Evolutionary conservation across 2,888 invertebrate species (phyloP).

Genomic region (Aelia acuminata): DNA sequence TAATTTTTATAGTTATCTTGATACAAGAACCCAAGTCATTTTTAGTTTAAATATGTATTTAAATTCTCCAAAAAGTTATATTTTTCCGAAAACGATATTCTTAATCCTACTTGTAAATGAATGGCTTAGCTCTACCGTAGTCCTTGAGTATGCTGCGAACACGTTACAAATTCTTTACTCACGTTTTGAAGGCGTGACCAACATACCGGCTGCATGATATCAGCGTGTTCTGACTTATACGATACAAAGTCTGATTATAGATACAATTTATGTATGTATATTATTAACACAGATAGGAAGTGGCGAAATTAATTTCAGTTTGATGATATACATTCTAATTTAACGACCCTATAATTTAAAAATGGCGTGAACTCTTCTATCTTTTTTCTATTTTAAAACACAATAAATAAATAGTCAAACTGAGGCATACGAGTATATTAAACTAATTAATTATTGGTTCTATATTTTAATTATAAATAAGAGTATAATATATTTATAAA

Average conservation of each 20-base stretch:
- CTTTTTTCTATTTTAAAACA: too few species aligned
- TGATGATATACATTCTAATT: background rate
- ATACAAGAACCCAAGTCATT: too few species aligned
- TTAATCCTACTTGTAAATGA: background rate
- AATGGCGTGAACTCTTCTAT: background rate
- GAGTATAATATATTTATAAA: background rate
- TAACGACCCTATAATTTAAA: background rate
- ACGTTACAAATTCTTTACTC: background rate
- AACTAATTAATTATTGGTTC: too few species aligned
- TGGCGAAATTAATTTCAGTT: too few species aligned
- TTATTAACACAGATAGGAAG: background rate
- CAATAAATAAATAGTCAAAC: too few species aligned
- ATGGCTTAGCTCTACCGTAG: background rate
- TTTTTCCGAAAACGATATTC: background rate
- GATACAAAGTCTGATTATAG: background rate
- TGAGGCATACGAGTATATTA: too few species aligned
- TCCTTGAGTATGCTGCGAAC: background rate
- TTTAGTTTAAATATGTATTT: too few species aligned
- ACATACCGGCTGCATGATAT: background rate
- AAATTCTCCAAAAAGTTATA: too few species aligned
- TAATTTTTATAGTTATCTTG: too few species aligned
- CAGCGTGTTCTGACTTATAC: background rate
- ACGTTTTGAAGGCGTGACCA: constrained; percentile 4
- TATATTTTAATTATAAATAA: too few species aligned
- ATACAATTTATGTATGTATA: background rate